Base-by-base conservation (phyloP, 1,140 invertebrate species). In the Drosophila grimshawi region DNA sequence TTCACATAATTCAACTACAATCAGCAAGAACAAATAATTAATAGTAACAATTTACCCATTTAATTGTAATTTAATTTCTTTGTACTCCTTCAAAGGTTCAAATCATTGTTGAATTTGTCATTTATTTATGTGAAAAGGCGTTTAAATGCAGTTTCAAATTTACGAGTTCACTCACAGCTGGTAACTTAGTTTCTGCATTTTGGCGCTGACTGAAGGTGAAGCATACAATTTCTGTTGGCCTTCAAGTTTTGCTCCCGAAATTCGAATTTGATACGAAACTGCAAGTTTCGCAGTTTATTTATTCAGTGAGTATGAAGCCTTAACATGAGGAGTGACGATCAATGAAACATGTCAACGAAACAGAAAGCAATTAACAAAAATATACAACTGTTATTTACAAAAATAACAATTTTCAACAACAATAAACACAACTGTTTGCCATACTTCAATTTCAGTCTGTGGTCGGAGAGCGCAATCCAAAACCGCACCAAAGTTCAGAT, bases 321-420 rank as follows among this genome's bases (percentile, higher is more conserved):
- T 60, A 48, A 48, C 57, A 60, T 48, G 57, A 45, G 45, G 32
- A 35, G 48, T 27, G 57, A 32, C 11, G 57, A 48, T 60, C 46
- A 60, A 60, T 35, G 48, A 60, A 60, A 37, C 57, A 60, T 32
- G 57, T 60, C 57, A 60, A 37, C 43, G 32, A 48, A 48, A 60
- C 43, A 11, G 32, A 60, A 60, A 60, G 57, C 57, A 60, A 60
- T 60, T 60, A 60, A 60, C 57, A 48, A 60, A 37, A 60, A 48
- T 5, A 33, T 35, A 7, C 43, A 48, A 60, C 43, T 48, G 43
- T 19, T 37, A 57, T 37, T n/a, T 8, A 48, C 57, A 8, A 48
- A 19, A 60, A 30, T 4, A 30, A 49, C 35, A 6, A 11, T 7
- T n/a, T n/a, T n/a, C 39, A 43, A 48, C 43, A 35, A 45, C 32